These are phyloP conservation scores for Sarcophaga subvicina DNA, from an alignment of 2,888 invertebrate species.

Conservation along the genomic window DNA sequence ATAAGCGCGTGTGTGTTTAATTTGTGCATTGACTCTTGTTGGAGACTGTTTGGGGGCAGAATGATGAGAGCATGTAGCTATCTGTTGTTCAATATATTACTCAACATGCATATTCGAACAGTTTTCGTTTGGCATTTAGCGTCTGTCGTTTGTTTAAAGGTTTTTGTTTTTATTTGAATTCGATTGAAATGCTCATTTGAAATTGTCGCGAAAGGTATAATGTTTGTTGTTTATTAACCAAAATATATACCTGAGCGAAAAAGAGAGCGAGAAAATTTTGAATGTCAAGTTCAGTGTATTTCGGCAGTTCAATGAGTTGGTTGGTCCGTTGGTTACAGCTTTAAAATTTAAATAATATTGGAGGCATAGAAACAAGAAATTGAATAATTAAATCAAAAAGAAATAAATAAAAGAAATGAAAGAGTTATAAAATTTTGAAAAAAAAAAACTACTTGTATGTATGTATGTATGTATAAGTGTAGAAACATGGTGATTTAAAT, in stretches of 20 bases:
- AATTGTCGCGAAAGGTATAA: conserved; percentile 24
- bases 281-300: conserved; percentile 68
- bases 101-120: conserved; percentile 23
- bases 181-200: conserved; percentile 17
- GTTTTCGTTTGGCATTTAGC: conserved; percentile 16
- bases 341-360: conserved; percentile 14
- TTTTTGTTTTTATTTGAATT: conserved; percentile 29
- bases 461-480: not conserved
- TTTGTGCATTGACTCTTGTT: conserved; percentile 3
- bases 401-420: not conserved
- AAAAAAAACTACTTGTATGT: not conserved
- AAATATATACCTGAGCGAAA: not conserved
- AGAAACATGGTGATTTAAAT: not conserved
- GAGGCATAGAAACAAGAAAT: conserved; percentile 8
- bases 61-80: not conserved
- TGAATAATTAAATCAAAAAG: not conserved
- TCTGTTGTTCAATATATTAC: not conserved
- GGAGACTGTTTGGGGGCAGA: conserved; percentile 34
- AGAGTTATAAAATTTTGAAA: too few relatives aligned
- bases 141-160: conserved; percentile 20
- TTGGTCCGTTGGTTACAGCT: conserved; percentile 12
- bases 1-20: too few relatives aligned
- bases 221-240: not conserved
- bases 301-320: conserved; percentile 27
- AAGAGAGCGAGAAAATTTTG: not conserved